Base-by-base conservation (phyloP, 2,797 vertebrate genomes). In the Rhinichthys osculus region DNA sequence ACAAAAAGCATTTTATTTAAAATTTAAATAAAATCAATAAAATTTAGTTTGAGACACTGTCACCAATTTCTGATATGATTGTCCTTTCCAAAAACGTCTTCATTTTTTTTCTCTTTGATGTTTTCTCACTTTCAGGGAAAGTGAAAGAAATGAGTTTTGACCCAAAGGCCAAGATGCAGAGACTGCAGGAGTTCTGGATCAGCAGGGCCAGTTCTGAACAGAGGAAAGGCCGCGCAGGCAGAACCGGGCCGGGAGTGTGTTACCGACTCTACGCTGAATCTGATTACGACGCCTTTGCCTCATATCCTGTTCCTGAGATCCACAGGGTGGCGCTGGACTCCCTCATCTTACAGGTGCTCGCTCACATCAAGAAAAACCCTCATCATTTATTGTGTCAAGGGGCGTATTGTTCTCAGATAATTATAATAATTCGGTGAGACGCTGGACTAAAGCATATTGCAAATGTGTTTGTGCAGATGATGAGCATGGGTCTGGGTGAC, bases 111-210 rank as follows among this genome's bases (percentile, higher is more conserved):
- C 44, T 44, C 38, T 16, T 27, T 47, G 19, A 35, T n/a, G n/a
- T n/a, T n/a, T n/a, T n/a, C n/a, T n/a, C n/a, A n/a, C n/a, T n/a
- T n/a, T n/a, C 69, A 99, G 98, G 98, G 35, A 99, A 98, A 87
- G 98, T 99, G 57, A 99, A 99, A 90, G 98, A 99, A 91, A 97
- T 99, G 96, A 98, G 97, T 89, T 98, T 97, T 0, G 97, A 99
- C 88, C 95, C 97, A 0, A 97, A 97, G 88, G 96, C 95, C 35
- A 98, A 98, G 84, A 96, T 99, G 91, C 97, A 97, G 79, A 95
- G 97, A 7, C 95, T 99, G 27, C 98, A 98, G 92, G 98, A 99
- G 90, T 99, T 98, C 93, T 99, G 98, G 98, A 98, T 99, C 92
- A 99, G 98, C 89, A 94, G 95, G 50, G 98, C 98, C 38, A 99